Evolutionary conservation across 2,113 vertebrate species (phyloP).

Genomic region (Apteryx owenii): DNA sequence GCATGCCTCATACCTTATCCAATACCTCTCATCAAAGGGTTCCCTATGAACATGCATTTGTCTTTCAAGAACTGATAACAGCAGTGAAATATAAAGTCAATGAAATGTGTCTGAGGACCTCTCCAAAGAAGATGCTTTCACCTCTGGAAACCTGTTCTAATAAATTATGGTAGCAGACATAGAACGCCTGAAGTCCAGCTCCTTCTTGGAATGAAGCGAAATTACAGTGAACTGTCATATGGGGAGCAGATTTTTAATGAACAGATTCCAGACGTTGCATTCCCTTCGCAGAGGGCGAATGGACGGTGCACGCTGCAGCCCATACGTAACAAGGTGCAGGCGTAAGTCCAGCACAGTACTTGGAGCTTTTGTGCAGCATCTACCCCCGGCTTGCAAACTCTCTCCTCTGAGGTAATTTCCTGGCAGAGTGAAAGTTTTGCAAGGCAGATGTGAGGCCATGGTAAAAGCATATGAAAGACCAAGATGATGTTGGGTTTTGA

Average conservation of each 20-base stretch:
- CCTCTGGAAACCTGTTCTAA: background rate
- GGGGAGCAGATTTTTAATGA: background rate
- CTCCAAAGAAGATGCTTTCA: background rate
- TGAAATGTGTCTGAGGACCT: background rate
- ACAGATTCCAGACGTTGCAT: background rate
- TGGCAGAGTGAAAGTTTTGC: background rate
- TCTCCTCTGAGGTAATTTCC: background rate
- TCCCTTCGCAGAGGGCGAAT: background rate
- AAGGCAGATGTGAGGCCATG: background rate
- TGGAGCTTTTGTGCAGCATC: background rate
- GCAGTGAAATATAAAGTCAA: background rate
- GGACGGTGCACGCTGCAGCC: accelerated
- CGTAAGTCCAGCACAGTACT: background rate
- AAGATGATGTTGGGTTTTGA: background rate
- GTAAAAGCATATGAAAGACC: accelerated
- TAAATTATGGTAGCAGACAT: accelerated
- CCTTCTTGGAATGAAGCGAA: background rate
- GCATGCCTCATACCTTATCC: background rate
- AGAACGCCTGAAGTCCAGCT: background rate
- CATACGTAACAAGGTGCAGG: background rate
- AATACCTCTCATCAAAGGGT: background rate
- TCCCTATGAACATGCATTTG: background rate
- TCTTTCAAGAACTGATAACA: background rate
- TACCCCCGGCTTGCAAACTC: background rate
- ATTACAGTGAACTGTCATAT: accelerated